phyloP scores from a whole-genome alignment of 2,888 invertebrate genomes.

The Lasioglossum zephyrum region DNA sequence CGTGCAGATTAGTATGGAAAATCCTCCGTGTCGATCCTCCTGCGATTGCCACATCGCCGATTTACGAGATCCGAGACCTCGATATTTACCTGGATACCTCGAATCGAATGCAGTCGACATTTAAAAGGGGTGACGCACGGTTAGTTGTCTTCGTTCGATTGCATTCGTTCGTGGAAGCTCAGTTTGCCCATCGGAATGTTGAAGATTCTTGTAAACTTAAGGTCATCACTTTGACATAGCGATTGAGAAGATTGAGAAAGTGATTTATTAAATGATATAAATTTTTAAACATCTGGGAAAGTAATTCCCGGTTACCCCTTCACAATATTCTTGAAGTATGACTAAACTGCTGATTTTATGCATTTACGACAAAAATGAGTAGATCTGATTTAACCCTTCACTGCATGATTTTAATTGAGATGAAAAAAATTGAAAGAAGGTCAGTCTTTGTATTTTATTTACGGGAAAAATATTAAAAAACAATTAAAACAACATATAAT shows the following conservation, averaged over 20 bases:
- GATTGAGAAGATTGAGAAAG: not conserved
- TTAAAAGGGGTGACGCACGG: not conserved
- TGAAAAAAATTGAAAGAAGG: too few relatives aligned
- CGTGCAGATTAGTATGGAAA: constrained; percentile 65
- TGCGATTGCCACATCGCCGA: constrained; percentile 49
- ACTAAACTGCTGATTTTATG: not conserved
- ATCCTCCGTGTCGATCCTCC: constrained; percentile 50
- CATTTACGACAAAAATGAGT: not conserved
- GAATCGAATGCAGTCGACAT: not conserved
- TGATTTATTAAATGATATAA: not conserved
- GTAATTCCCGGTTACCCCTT: not conserved
- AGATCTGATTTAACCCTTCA: not conserved
- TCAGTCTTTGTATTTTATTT: too few relatives aligned
- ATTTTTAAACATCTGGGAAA: not conserved
- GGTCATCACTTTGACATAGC: not conserved
- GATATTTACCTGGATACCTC: constrained; percentile 19
- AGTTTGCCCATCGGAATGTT: too few relatives aligned
- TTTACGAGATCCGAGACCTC: constrained; percentile 22
- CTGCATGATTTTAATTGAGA: too few relatives aligned
- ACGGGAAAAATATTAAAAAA: too few relatives aligned
- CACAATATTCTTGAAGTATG: too few relatives aligned
- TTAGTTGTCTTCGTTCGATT: not conserved
- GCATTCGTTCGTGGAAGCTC: not conserved
- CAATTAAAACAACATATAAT: too few relatives aligned
- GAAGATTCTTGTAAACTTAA: not conserved